These are phyloP conservation scores for Dicyrtoma fusca DNA, from an alignment of 2,888 invertebrate species.

Conservation along the genomic window DNA sequence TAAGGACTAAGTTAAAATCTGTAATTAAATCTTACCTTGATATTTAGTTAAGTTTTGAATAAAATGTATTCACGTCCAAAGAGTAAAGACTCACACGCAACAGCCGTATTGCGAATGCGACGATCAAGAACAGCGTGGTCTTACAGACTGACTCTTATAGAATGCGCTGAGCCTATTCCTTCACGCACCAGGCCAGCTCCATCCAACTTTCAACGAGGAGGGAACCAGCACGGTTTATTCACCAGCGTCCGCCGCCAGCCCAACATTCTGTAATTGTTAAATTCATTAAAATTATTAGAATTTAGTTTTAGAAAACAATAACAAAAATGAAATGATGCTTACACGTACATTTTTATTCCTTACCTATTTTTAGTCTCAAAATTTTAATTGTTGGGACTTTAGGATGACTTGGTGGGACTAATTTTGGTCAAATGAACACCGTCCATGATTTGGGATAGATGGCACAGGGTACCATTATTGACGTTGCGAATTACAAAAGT, in stretches of 20 bases:
- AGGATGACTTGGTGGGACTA: no score
- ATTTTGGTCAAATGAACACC: no score
- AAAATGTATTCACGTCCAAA: background rate
- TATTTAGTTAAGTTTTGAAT: background rate
- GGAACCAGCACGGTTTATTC: conserved; percentile 10
- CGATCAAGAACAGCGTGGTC: conserved; percentile 4
- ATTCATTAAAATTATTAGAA: no score
- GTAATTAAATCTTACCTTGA: conserved; percentile 7
- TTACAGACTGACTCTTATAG: background rate
- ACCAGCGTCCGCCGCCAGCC: background rate
- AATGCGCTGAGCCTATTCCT: background rate
- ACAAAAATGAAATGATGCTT: no score
- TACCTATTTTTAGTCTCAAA: no score
- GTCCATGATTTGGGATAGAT: no score
- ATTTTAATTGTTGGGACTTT: no score
- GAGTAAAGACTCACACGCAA: background rate
- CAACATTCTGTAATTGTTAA: no score
- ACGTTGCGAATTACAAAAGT: no score
- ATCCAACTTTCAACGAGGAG: background rate
- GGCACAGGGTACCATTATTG: no score
- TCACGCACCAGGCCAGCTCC: background rate
- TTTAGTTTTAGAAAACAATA: no score
- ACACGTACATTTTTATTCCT: no score
- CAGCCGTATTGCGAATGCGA: conserved; percentile 2
- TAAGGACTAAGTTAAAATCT: background rate